Evolutionary conservation across 2,113 vertebrate genomes (phyloP).

Genomic region (Panurus biarmicus): DNA sequence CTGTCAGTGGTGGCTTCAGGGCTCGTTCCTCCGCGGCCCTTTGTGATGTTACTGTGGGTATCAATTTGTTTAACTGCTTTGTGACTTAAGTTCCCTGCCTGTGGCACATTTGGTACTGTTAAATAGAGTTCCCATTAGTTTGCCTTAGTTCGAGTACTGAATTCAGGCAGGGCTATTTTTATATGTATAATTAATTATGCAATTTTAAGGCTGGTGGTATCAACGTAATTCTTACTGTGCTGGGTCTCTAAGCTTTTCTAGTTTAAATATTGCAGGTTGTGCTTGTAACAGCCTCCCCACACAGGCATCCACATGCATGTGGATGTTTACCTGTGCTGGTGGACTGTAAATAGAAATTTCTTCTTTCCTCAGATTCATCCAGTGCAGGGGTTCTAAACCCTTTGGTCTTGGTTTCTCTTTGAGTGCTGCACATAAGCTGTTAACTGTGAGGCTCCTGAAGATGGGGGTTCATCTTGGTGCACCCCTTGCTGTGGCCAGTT

Average conservation of each 20-base stretch:
- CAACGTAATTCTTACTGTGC: not conserved
- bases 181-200: rapidly evolving
- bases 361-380: not conserved
- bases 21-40: rapidly evolving
- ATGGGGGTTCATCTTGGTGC: not conserved
- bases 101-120: not conserved
- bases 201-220: not conserved
- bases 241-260: not conserved
- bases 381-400: not conserved
- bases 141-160: rapidly evolving
- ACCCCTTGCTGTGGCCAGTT: not conserved
- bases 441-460: not conserved
- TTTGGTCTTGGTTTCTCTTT: not conserved
- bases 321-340: not conserved
- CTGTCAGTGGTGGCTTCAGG: not conserved
- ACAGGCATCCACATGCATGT: rapidly evolving
- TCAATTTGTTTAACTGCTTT: not conserved
- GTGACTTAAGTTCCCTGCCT: not conserved
- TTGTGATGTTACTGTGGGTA: rapidly evolving
- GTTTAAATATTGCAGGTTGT: not conserved
- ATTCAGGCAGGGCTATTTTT: not conserved
- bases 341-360: not conserved
- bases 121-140: not conserved
- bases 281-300: not conserved
- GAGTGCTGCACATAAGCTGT: not conserved